Percentiles rank a stretch among this genome's conserved stretches.
These are phyloP conservation scores for Laupala kohalensis DNA, from an alignment of 1,140 invertebrate genomes.

Conservation along the genomic window DNA sequence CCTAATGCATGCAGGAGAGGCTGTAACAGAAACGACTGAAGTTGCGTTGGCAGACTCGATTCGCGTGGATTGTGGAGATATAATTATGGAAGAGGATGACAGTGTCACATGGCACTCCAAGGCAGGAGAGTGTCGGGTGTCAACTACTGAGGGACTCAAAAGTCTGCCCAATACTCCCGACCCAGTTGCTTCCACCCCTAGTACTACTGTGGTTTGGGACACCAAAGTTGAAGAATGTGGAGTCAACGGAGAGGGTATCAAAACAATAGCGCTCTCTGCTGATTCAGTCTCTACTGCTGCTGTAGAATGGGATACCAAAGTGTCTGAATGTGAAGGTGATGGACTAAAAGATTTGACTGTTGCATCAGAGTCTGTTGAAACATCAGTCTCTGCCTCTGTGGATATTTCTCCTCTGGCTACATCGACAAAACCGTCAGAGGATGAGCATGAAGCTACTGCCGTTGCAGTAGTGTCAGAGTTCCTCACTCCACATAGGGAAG, in stretches of 20 bases:
- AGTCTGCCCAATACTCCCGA: too few relatives aligned
- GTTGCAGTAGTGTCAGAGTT: background rate
- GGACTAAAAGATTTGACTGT: background rate
- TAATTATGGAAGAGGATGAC: background rate
- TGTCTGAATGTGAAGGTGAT: background rate
- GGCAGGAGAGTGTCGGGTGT: too few relatives aligned
- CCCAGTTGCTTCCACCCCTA: background rate
- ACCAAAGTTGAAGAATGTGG: background rate
- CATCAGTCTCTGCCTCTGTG: too few relatives aligned
- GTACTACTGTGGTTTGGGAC: background rate
- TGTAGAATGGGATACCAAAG: background rate
- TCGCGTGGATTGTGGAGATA: conserved; percentile 3
- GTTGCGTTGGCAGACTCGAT: background rate
- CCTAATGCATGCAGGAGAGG: conserved; percentile 7
- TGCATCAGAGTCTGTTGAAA: background rate
- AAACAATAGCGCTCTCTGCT: background rate
- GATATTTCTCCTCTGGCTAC: background rate
- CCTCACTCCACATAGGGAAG: background rate
- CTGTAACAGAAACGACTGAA: background rate
- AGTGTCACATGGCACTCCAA: background rate
- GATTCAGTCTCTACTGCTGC: background rate
- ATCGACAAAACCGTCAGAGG: background rate
- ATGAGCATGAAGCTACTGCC: background rate
- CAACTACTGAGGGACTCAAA: too few relatives aligned
- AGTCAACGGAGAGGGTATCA: background rate